Evolutionary conservation across 2,888 invertebrate genomes (phyloP), one percentile per base, ranked within the genome.

Genomic region (Apodemia hepburni): DNA sequence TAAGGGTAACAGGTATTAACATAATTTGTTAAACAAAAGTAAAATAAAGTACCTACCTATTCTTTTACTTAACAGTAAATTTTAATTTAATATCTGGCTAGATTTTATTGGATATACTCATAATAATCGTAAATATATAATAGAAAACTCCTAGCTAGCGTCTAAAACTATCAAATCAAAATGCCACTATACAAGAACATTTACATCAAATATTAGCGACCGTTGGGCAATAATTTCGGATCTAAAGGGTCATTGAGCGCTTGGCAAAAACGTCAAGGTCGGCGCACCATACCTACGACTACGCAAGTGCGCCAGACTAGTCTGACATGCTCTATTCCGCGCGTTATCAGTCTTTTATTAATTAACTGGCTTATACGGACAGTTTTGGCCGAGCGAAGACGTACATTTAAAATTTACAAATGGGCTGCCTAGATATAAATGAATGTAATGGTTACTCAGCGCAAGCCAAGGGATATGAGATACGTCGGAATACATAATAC

Each of bases 231-330:
- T 70, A 70, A 70, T 60, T 71, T 71, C 69, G 70, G 66, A 69
- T 68, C 69, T 70, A 68, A 70, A 71, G 73, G 72, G 72, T 74
- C 75, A 72, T 68, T 71, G 72, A 69, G 72, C 70, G 68, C 72
- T 70, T 61, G 72, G 70, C 70, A 68, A 69, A 74, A 72, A 71
- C 64, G 68, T 71, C 74, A 76, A 76, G 76, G 76, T 69, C 72
- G 62, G 65, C 70, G 64, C 66, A 69, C 62, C 60, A 64, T 69
- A 64, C 67, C 69, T 67, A 69, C 67, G 60, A 67, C 60, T 69
- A 68, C 66, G 68, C 67, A 65, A 69, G 61, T 66, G 67, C 67
- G 67, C 65, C 68, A 71, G 70, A 68, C 69, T 63, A 29, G 65
- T 66, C 66, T 65, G 69, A 65, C 67, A 66, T 65, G 68, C 66